phyloP scores from a whole-genome alignment of 2,797 vertebrate genomes.

The Arnoldichthys spilopterus region DNA sequence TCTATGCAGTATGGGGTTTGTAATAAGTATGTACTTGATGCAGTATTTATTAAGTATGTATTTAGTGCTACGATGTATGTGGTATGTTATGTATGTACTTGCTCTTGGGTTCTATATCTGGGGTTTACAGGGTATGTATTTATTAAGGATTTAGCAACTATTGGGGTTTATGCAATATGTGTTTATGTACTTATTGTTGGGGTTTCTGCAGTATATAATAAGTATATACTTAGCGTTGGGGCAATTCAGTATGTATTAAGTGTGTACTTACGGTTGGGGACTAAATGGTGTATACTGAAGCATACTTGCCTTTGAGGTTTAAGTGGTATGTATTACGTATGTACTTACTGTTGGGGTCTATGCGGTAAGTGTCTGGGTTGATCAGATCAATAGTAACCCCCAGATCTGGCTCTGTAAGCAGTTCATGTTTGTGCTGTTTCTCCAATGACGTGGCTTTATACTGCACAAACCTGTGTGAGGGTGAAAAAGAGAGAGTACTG shows the following conservation, averaged over 20 bases:
- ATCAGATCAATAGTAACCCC: slow-evolving; percentile 96
- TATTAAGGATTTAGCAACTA: too few relatives aligned
- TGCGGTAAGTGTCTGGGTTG: slow-evolving; percentile 94
- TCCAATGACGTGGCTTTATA: slow-evolving; percentile 96
- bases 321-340: too few relatives aligned
- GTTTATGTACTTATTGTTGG: too few relatives aligned
- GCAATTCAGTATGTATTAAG: neutral
- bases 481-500: neutral
- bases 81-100: slow-evolving; percentile 51
- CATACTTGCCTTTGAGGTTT: neutral
- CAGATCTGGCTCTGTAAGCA: slow-evolving; percentile 92
- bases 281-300: slow-evolving; percentile 84
- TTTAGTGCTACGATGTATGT: neutral
- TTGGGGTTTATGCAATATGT: slow-evolving; percentile 91
- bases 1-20: too few relatives aligned
- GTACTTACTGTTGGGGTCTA: slow-evolving; percentile 86
- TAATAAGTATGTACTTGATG: too few relatives aligned
- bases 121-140: too few relatives aligned
- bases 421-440: slow-evolving; percentile 95
- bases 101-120: too few relatives aligned
- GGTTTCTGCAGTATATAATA: slow-evolving; percentile 85
- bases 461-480: slow-evolving; percentile 87
- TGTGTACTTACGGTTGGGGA: slow-evolving; percentile 82
- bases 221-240: neutral
- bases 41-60: neutral